phyloP scores from a whole-genome alignment of 37 sponge, comb jelly and placozoan genomes.

The Haliclona indistincta region DNA sequence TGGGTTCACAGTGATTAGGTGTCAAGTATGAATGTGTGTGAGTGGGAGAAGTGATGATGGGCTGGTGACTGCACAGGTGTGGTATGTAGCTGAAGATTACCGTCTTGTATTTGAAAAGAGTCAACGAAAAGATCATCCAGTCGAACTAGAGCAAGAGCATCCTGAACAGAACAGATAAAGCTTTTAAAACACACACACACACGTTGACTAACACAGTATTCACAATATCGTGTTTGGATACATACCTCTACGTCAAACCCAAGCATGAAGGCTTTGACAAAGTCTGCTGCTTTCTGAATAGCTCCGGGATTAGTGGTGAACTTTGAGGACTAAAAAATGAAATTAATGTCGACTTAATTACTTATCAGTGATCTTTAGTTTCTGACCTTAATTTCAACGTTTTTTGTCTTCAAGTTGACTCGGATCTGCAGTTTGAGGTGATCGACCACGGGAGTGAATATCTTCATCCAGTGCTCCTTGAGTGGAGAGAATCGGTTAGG shows the following conservation, averaged over 20 bases:
- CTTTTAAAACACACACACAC: slow-evolving; percentile 9
- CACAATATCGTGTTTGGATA: not conserved
- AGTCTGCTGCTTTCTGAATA: slow-evolving; percentile 97
- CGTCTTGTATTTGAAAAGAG: slow-evolving; percentile 94
- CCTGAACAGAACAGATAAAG: slow-evolving; percentile 55
- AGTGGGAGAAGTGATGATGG: not conserved
- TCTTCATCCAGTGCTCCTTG: slow-evolving; percentile 99
- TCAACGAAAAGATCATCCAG: slow-evolving; percentile 97
- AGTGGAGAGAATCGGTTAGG: slow-evolving; percentile 93
- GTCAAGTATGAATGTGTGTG: not conserved
- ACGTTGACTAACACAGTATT: slow-evolving; percentile 8
- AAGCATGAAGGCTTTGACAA: slow-evolving; percentile 94
- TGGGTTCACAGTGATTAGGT: not conserved
- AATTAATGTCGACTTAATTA: too few relatives aligned
- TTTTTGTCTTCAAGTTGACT: slow-evolving; percentile 88
- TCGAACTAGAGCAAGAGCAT: slow-evolving; percentile 93
- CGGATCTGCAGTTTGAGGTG: slow-evolving; percentile 96
- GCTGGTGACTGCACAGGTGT: not conserved
- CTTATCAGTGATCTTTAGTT: too few relatives aligned
- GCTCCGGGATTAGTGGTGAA: slow-evolving; percentile 88
- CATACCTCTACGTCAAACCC: slow-evolving; percentile 93
- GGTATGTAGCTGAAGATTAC: slow-evolving; percentile 9
- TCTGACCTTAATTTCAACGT: slow-evolving; percentile 91
- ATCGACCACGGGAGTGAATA: slow-evolving; percentile 97
- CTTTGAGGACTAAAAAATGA: slow-evolving; percentile 79